Base-by-base conservation (phyloP, 2,797 vertebrate genomes). In the Odontamblyopus lacepedii region DNA sequence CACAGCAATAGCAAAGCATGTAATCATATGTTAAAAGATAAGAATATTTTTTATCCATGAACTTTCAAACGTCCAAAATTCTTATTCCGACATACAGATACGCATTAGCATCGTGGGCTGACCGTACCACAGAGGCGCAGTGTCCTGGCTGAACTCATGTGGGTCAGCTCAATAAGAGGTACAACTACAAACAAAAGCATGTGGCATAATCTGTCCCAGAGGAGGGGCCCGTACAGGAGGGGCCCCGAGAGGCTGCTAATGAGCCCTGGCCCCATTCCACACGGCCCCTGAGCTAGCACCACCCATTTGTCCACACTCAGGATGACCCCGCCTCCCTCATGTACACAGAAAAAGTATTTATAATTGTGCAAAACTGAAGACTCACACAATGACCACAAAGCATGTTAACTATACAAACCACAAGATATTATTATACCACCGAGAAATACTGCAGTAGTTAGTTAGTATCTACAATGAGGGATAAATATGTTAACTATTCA, bases 181-280 rank as follows among this genome's bases (percentile, higher is more conserved):
- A 63, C 65, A 23, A 73, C 69, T 71, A 48, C 18, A 64, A 71
- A 89, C 81, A 89, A 88, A 84, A 71, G 77, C 75, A 82, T 81
- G 81, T 85, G 85, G 89, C 85, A 89, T 85, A 88, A 88, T 80
- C 67, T 23, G 70, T 74, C 41, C 69, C 2, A 18, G 56, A 50
- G 51, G 23, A 18, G 62, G 74, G 69, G 73, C 73, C 75, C 74
- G 83, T 88, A 82, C 83, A 87, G 83, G 76, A 75, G 51, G 75
- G 78, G 78, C 81, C 82, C 74, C 70, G 59, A 70, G 74, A 69
- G 74, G 75, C 74, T 72, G 80, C 79, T 90, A 87, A 92, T 89
- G 87, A 90, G 80, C 53, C 0, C 78, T 83, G 88, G 85, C 84
- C 86, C 64, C 83, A 85, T 89, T 90, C 62, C 67, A 41, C 63